phyloP scores from a whole-genome alignment of 1,140 invertebrate species.

The Oryctes rhinoceros region DNA sequence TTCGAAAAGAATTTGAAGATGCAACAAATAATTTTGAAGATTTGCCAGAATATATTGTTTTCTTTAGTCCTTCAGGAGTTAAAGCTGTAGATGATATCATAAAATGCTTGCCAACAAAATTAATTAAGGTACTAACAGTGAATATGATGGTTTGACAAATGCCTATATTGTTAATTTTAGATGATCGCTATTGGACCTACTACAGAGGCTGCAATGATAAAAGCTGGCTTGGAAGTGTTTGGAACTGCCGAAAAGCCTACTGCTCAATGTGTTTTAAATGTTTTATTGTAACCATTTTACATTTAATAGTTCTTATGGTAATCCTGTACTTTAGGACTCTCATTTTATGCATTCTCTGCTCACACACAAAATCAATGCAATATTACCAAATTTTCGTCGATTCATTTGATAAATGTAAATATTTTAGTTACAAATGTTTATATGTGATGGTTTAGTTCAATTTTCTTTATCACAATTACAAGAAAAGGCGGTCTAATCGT shows the following conservation, averaged over 20 bases:
- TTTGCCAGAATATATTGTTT: slow-evolving; percentile 60
- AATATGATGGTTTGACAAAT: background rate
- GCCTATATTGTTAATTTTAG: slow-evolving; percentile 42
- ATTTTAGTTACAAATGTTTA: too few species aligned
- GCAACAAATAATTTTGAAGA: slow-evolving; percentile 52
- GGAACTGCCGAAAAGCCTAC: slow-evolving; percentile 59
- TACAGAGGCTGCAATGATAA: slow-evolving; percentile 59
- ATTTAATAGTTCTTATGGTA: too few species aligned
- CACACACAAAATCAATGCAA: too few species aligned
- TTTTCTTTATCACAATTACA: too few species aligned
- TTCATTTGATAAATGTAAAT: too few species aligned
- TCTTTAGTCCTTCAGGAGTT: slow-evolving; percentile 64
- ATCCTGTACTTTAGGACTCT: too few species aligned
- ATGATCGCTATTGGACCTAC: slow-evolving; percentile 63
- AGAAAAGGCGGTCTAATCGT: too few species aligned
- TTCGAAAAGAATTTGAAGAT: slow-evolving; percentile 55
- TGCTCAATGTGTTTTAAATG: slow-evolving; percentile 54
- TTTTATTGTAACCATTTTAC: background rate
- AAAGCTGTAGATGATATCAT: slow-evolving; percentile 53
- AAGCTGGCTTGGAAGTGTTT: slow-evolving; percentile 54
- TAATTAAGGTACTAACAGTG: slow-evolving; percentile 51
- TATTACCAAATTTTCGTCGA: too few species aligned
- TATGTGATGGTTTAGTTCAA: too few species aligned
- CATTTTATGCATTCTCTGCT: too few species aligned
- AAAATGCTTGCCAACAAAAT: slow-evolving; percentile 50